Conservation (phyloP, 30 jellyfish, hydroid and myxozoan genomes). For the Aurelia aurita region DNA sequence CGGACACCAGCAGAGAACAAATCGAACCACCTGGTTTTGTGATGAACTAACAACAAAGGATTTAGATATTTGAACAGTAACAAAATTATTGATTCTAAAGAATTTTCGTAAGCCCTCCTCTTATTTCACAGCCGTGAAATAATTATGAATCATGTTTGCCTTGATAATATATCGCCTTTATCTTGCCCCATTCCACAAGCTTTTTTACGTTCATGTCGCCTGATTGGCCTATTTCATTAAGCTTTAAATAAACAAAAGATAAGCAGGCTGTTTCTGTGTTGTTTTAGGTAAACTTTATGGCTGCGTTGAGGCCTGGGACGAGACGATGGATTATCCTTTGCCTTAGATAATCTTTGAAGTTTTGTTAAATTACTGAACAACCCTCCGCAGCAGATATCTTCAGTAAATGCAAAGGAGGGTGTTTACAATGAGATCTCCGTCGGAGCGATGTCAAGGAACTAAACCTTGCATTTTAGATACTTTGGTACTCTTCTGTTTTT, state of each 20-base stretch:
- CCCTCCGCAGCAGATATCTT: too few relatives aligned
- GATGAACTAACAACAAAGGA: constrained; percentile 39
- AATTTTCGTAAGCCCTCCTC: not conserved
- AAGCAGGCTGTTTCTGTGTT: too few relatives aligned
- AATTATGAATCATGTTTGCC: not conserved
- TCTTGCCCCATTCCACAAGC: constrained; percentile 14
- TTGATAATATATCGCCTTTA: not conserved
- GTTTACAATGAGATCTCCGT: too few relatives aligned
- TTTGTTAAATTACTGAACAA: too few relatives aligned
- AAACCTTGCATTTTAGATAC: too few relatives aligned
- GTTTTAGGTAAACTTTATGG: too few relatives aligned
- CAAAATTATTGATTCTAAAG: constrained; percentile 39
- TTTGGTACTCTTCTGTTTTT: too few relatives aligned
- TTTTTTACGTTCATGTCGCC: constrained; percentile 16
- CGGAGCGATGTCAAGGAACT: too few relatives aligned
- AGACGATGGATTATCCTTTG: too few relatives aligned
- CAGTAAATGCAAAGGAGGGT: too few relatives aligned
- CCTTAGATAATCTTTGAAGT: too few relatives aligned
- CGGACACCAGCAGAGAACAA: constrained; percentile 45
- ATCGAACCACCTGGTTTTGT: constrained; percentile 54
- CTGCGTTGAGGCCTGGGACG: too few relatives aligned
- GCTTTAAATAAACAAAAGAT: constrained; percentile 13
- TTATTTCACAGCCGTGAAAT: constrained; percentile 12
- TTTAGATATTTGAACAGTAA: constrained; percentile 49
- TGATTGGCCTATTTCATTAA: constrained; percentile 16